These are phyloP conservation scores for Procambarus virginalis DNA, from an alignment of 1,140 invertebrate genomes.

Conservation along the genomic window DNA sequence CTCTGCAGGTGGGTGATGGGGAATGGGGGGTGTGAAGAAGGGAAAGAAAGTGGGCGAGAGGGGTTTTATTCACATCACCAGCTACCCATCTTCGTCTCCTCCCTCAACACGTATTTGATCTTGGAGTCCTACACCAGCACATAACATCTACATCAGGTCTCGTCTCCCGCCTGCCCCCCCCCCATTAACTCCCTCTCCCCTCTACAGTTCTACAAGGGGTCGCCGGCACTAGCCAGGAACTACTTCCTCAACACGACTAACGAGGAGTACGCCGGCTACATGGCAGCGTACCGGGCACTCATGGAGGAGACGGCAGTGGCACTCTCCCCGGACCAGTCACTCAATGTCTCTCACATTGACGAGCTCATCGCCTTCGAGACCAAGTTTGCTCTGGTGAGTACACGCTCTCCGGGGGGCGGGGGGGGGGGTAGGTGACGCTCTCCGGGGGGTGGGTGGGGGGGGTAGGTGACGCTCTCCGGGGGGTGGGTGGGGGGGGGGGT, in stretches of 20 bases:
- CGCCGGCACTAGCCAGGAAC: conserved; percentile 73
- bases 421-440: no score
- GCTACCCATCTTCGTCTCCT: not conserved
- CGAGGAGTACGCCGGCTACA: conserved; percentile 72
- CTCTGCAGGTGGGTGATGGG: conserved; percentile 73
- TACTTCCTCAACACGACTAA: conserved; percentile 73
- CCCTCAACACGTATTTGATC: no score
- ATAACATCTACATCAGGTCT: no score
- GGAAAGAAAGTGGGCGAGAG: not conserved
- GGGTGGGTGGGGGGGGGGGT: not conserved
- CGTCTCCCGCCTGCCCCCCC: no score
- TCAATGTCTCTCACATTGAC: conserved; percentile 73
- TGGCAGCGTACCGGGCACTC: conserved; percentile 73
- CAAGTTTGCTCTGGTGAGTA: conserved; percentile 77
- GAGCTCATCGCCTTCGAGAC: conserved; percentile 78
- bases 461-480: no score
- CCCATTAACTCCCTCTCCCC: conserved; percentile 60
- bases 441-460: not conserved
- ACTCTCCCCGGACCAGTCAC: conserved; percentile 74
- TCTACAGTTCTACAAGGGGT: conserved; percentile 74
- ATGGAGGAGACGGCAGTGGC: conserved; percentile 74
- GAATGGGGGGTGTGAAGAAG: not conserved
- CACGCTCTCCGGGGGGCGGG: no score
- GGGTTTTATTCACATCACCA: not conserved
- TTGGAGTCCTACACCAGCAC: no score